Evolutionary conservation across 2,113 vertebrate species (phyloP), one percentile per base, ranked within the genome.

Genomic region (Anas platyrhynchos): DNA sequence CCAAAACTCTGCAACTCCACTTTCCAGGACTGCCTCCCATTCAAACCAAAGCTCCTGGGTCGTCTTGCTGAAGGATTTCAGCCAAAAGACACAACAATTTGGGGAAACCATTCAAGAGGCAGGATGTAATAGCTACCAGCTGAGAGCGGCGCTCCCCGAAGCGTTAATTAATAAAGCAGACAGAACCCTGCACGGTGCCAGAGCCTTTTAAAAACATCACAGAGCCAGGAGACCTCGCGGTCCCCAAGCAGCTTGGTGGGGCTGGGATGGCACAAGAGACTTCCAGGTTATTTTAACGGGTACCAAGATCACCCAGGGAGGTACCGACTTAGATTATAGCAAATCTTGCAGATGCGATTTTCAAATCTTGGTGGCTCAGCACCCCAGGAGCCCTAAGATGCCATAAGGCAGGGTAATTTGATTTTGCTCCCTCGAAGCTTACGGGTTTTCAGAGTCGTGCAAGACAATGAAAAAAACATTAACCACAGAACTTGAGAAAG

Each of bases 331-430:
- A 69, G 59, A n/a, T 73, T 10, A 18, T 3, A 36, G 63, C 17
- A 8, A 68, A 44, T 2, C 7, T 0, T 9, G 9, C 7, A 27
- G 48, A 59, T 1, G 73, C 7, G 2, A 34, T 2, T 41, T 5
- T 7, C 6, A 1, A 91, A 48, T 26, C 5, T 32, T 0, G 76
- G 31, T 1, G 18, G 55, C 11, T 26, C 22, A 14, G 50, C 20
- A 26, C 25, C 46, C 25, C 71, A 2, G 43, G 63, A 72, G 25
- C 74, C 48, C 41, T 55, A 12, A 16, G 8, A 44, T 10, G 13
- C 25, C 71, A 1, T 13, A 23, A 9, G 8, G 50, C 63, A n/a
- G 31, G 13, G 0, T 1, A n/a, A 36, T 8, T 86, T 56, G 65
- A 1, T 69, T 52, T 23, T 54, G 29, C 7, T 81, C 36, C 46